Evolutionary conservation across 2,113 vertebrate genomes (phyloP).

Genomic region (Cettia cetti): DNA sequence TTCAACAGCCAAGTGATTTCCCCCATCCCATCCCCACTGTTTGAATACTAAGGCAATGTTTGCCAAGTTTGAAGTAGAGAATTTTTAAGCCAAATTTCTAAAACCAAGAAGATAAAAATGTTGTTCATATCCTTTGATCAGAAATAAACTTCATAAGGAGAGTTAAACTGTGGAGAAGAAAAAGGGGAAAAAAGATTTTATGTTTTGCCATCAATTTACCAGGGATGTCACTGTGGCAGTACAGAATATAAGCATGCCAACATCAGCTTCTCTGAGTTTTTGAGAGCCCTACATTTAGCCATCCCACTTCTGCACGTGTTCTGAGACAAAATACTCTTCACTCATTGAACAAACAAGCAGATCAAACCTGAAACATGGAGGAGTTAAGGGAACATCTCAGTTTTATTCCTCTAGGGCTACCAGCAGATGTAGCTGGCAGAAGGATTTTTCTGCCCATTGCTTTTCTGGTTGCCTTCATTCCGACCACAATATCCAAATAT

Average conservation of each 20-base stretch:
- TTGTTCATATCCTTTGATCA: background rate
- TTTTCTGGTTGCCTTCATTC: background rate
- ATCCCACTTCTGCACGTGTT: background rate
- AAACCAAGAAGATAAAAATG: background rate
- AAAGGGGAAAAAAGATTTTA: background rate
- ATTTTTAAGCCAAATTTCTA: background rate
- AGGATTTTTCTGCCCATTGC: background rate
- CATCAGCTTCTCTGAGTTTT: background rate
- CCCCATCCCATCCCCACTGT: background rate
- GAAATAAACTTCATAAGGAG: background rate
- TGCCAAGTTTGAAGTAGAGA: conserved; percentile 10
- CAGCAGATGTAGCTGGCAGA: background rate
- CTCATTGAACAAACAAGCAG: background rate
- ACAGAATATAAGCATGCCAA: background rate
- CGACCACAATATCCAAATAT: background rate
- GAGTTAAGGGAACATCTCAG: background rate
- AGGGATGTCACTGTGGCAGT: background rate
- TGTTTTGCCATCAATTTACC: background rate
- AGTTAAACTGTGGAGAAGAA: background rate
- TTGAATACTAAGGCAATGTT: background rate
- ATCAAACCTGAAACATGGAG: background rate
- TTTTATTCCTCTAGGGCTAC: background rate
- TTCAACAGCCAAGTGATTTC: conserved; percentile 47
- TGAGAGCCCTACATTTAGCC: background rate
- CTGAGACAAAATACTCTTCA: background rate